Conservation (phyloP, 2,888 invertebrate genomes). For the Ceraclea dissimilis region DNA sequence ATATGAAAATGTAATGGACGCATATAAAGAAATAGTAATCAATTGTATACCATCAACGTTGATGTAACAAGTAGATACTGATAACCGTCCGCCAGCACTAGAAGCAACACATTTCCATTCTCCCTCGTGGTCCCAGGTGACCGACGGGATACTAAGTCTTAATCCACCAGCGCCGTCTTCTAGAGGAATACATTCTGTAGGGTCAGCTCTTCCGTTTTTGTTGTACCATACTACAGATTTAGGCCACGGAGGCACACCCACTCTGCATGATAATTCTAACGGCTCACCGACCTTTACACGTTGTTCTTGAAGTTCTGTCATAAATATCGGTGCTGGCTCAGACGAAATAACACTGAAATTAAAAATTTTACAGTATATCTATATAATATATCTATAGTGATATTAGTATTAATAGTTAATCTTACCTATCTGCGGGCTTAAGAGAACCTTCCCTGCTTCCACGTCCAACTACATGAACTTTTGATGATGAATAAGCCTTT, state of each 20-base stretch:
- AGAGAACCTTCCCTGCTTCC: conserved; percentile 63
- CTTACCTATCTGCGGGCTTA: conserved; percentile 59
- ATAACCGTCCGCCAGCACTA: conserved; percentile 65
- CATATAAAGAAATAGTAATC: too few relatives aligned
- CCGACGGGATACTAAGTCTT: conserved; percentile 63
- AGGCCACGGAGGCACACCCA: conserved; percentile 81
- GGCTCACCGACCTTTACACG: conserved; percentile 72
- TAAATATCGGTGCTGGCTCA: conserved; percentile 73
- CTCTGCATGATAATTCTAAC: conserved; percentile 66
- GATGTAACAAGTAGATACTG: conserved; percentile 66
- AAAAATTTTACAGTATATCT: not conserved
- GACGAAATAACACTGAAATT: conserved; percentile 42
- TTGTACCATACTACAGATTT: conserved; percentile 79
- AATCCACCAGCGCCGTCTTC: conserved; percentile 82
- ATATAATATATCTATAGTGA: not conserved
- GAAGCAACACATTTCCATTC: conserved; percentile 87
- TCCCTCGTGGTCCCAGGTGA: conserved; percentile 77
- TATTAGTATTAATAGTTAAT: not conserved
- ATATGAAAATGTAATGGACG: too few relatives aligned
- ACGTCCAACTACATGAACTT: conserved; percentile 72
- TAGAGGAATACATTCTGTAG: conserved; percentile 61
- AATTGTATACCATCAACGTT: conserved; percentile 73
- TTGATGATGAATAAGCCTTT: conserved; percentile 71
- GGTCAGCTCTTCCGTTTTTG: conserved; percentile 69
- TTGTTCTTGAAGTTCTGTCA: conserved; percentile 64